phyloP scores from a whole-genome alignment of 2,888 invertebrate genomes.

The Elysia crispata region DNA sequence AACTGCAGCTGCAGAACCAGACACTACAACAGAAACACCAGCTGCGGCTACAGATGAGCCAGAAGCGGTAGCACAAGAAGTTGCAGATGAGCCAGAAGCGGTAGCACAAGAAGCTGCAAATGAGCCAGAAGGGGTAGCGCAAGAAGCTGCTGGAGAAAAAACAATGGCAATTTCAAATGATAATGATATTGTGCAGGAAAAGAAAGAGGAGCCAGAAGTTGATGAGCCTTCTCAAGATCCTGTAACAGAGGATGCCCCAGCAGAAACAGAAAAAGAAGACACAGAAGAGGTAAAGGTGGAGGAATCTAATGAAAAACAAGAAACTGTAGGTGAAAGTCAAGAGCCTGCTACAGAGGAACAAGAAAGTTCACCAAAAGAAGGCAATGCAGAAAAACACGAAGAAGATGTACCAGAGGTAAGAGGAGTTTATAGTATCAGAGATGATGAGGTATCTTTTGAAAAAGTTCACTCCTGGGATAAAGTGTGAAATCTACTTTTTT shows the following conservation, averaged over 20 bases:
- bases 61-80: conserved; percentile 25
- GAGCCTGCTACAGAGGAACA: neutral
- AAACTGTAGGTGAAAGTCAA: neutral
- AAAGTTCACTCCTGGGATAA: too few relatives aligned
- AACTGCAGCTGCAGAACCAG: conserved; percentile 52
- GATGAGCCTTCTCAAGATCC: conserved; percentile 19
- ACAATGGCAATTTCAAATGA: conserved; percentile 10
- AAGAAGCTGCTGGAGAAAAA: conserved; percentile 28
- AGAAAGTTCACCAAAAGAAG: neutral
- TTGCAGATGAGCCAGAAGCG: conserved; percentile 13
- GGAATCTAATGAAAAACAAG: neutral
- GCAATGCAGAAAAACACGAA: too few relatives aligned
- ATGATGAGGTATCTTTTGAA: too few relatives aligned
- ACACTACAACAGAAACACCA: conserved; percentile 10
- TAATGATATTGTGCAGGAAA: conserved; percentile 34
- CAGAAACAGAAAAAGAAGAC: neutral
- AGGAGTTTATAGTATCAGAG: too few relatives aligned
- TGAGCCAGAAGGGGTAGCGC: neutral
- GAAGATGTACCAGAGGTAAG: too few relatives aligned
- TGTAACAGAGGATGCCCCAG: neutral
- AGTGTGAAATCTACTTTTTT: too few relatives aligned
- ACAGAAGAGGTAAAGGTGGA: neutral
- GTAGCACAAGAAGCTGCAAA: conserved; percentile 15
- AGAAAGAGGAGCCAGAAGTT: conserved; percentile 12
- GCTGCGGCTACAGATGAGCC: conserved; percentile 23